Evolutionary conservation across 2,113 vertebrate species (phyloP).

Genomic region (Platanista minor): DNA sequence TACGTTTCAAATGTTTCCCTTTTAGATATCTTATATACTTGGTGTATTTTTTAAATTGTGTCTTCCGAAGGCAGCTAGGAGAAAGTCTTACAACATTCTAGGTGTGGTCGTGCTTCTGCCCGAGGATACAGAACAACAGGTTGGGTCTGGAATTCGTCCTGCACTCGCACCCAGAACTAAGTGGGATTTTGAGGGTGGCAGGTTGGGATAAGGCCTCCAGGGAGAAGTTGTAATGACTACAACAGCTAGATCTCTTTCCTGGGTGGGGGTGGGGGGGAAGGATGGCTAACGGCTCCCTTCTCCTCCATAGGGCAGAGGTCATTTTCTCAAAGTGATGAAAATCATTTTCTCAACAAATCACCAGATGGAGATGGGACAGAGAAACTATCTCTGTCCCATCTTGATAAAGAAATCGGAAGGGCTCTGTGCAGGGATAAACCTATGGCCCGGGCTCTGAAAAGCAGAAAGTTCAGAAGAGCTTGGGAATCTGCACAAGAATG

Average conservation of each 20-base stretch:
- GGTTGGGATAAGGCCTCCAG: background rate
- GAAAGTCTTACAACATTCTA: background rate
- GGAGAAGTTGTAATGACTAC: background rate
- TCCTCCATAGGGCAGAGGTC: background rate
- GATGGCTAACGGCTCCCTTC: background rate
- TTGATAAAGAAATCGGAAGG: accelerated
- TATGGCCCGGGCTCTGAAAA: background rate
- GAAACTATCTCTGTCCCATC: background rate
- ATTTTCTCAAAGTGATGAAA: background rate
- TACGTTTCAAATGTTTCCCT: background rate
- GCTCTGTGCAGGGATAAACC: background rate
- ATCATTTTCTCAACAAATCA: background rate
- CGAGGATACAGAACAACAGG: background rate
- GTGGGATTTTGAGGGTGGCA: background rate
- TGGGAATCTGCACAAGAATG: background rate
- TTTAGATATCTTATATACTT: background rate
- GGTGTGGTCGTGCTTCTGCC: background rate
- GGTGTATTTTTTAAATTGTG: background rate
- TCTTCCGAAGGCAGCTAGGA: background rate
- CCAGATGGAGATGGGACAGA: background rate
- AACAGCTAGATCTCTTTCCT: background rate
- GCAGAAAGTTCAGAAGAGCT: background rate
- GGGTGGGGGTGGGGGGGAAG: background rate
- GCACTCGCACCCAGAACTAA: accelerated
- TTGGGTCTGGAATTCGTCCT: background rate